Evolutionary conservation across 1,140 invertebrate genomes (phyloP), one percentile per base, ranked within the genome.

Genomic region (Drosophila arizonae): DNA sequence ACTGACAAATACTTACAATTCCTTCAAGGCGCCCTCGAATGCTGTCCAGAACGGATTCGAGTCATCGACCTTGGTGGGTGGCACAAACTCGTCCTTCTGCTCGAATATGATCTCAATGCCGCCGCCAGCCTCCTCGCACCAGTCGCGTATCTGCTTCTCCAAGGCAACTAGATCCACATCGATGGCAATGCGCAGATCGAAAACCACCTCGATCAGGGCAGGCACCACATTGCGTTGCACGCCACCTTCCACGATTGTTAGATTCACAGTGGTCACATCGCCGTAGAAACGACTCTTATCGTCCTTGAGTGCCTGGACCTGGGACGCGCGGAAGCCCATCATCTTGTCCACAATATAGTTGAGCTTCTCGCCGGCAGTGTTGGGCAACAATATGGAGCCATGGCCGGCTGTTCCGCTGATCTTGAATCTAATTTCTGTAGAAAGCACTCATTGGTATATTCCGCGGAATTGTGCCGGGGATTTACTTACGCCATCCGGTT

Each of bases 211-310:
- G 17, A 99, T 90, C 81, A 96, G 94, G 36, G 95, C 94, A 0
- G 98, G 98, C 48, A 99, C 94, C 6, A 99, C 97, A 92, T 99
- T 99, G n/a, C 94, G 92, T 91, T 99, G 97, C 3, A 98, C 94
- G 28, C 98, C 98, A 68, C 98, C 98, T 4, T 94, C 95, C 64
- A 98, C 69, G 90, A 94, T 94, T 0, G 97, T 99, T 55, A 98
- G 92, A 93, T 99, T 99, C 0, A 98, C 92, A 1, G 97, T 96
- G 0, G 96, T 97, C 0, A 98, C 96, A 92, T 98, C 96, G 15
- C 97, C 97, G 45, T 97, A 92, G 6, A 92, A 93, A 2, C 95
- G 79, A 45, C 94, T 92, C 3, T 94, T 92, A 89, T 96, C 93
- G 8, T 66, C 9, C 6, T 48, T 92, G 26, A 98, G 90, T 77